Percentiles rank a stretch among this genome's conserved stretches.
These are phyloP conservation scores for Okamejei kenojei DNA, from an alignment of 2,797 vertebrate species.

Conservation along the genomic window DNA sequence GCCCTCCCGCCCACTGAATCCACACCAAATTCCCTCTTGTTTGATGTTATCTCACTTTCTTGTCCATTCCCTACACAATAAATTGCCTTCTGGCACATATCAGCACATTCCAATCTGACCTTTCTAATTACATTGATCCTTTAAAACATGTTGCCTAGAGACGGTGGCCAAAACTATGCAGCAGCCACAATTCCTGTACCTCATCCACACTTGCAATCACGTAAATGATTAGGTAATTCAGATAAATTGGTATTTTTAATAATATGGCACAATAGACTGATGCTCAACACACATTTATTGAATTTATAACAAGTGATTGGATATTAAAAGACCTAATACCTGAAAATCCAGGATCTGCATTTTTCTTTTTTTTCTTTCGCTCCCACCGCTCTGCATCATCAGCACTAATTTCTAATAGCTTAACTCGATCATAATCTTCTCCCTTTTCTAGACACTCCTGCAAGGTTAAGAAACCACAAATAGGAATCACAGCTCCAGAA, in stretches of 20 bases:
- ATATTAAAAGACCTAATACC: conserved; percentile 55
- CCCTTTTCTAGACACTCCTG: conserved; percentile 81
- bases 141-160: background rate
- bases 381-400: conserved; percentile 89
- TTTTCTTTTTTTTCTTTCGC: conserved; percentile 84
- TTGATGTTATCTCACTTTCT: too few species aligned
- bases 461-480: conserved; percentile 8
- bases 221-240: background rate
- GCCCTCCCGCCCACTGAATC: too few species aligned
- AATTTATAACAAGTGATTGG: background rate
- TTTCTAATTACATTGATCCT: background rate
- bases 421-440: conserved; percentile 82
- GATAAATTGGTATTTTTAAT: background rate
- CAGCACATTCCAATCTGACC: background rate
- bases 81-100: background rate
- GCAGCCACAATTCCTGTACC: background rate
- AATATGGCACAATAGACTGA: background rate
- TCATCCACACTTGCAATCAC: background rate
- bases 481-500: background rate
- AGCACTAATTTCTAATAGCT: conserved; percentile 84
- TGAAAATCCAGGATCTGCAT: conserved; percentile 90
- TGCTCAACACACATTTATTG: too few species aligned
- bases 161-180: too few species aligned
- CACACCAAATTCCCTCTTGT: too few species aligned
- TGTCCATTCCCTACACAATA: too few species aligned